phyloP scores from a whole-genome alignment of 2,888 invertebrate genomes.

The Frankliniella intonsa region DNA sequence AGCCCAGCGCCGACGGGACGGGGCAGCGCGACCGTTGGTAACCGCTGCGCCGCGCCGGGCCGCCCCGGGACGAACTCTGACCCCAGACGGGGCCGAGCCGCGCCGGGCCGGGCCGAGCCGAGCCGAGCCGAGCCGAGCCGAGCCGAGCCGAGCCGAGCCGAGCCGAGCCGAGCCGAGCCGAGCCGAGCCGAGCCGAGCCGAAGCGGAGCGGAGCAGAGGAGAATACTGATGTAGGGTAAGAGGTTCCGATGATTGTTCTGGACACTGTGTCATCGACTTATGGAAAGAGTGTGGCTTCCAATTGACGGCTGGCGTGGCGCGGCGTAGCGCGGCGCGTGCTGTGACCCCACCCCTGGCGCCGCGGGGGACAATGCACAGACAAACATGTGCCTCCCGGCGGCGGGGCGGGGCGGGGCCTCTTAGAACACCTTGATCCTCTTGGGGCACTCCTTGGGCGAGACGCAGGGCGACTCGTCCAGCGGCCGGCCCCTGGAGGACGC shows the following conservation, averaged over 20 bases:
- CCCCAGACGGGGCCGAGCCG: neutral
- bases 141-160: too few species aligned
- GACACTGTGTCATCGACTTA: neutral
- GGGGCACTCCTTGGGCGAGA: neutral
- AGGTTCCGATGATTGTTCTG: neutral
- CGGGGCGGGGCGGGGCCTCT: neutral
- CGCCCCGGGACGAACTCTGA: neutral
- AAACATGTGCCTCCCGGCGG: conserved; percentile 9
- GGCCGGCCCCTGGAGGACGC: neutral
- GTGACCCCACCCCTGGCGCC: neutral
- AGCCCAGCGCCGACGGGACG: neutral
- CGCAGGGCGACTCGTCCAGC: conserved; percentile 12
- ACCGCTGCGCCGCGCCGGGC: neutral
- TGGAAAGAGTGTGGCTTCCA: neutral
- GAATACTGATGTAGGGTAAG: neutral
- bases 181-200: neutral
- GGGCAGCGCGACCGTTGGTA: neutral
- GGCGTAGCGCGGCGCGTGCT: neutral
- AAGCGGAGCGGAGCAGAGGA: neutral
- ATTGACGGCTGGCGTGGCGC: neutral
- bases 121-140: too few species aligned
- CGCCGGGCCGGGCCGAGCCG: neutral
- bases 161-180: neutral
- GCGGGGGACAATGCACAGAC: conserved; percentile 4
- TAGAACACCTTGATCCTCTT: conserved; percentile 20